Evolutionary conservation across 2,797 vertebrate genomes (phyloP).

Genomic region (Microctenopoma steveboyesi): DNA sequence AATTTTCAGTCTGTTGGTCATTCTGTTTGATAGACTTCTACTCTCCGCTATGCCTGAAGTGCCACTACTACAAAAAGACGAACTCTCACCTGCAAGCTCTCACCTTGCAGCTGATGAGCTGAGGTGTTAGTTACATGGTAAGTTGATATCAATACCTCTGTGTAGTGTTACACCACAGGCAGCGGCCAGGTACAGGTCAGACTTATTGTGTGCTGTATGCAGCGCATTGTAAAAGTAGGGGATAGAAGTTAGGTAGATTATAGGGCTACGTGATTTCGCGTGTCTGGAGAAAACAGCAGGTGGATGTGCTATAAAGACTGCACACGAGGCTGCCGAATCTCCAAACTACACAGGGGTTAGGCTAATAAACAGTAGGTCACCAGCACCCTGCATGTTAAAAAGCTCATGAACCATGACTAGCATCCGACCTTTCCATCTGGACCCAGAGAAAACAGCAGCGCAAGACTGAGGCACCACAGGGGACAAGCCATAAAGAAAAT

Average conservation of each 20-base stretch:
- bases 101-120: slow-evolving; percentile 56
- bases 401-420: slow-evolving; percentile 70
- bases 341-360: slow-evolving; percentile 59
- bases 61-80: slow-evolving; percentile 18
- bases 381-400: slow-evolving; percentile 72
- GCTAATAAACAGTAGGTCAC: slow-evolving; percentile 77
- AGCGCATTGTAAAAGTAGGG: slow-evolving; percentile 39
- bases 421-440: slow-evolving; percentile 76
- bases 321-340: slow-evolving; percentile 53
- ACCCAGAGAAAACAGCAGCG: slow-evolving; percentile 50
- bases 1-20: slow-evolving; percentile 20
- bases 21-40: slow-evolving; percentile 12
- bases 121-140: slow-evolving; percentile 68
- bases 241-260: slow-evolving; percentile 35
- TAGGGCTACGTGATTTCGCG: slow-evolving; percentile 40
- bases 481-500: slow-evolving; percentile 66
- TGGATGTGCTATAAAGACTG: slow-evolving; percentile 58
- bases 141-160: slow-evolving; percentile 55
- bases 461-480: slow-evolving; percentile 37
- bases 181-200: slow-evolving; percentile 21
- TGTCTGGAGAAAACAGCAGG: slow-evolving; percentile 65
- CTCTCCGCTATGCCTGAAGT: background rate
- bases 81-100: slow-evolving; percentile 9
- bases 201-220: slow-evolving; percentile 44
- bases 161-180: slow-evolving; percentile 32